These are phyloP conservation scores for Anguilla anguilla DNA, from an alignment of 2,797 vertebrate genomes.

Conservation along the genomic window DNA sequence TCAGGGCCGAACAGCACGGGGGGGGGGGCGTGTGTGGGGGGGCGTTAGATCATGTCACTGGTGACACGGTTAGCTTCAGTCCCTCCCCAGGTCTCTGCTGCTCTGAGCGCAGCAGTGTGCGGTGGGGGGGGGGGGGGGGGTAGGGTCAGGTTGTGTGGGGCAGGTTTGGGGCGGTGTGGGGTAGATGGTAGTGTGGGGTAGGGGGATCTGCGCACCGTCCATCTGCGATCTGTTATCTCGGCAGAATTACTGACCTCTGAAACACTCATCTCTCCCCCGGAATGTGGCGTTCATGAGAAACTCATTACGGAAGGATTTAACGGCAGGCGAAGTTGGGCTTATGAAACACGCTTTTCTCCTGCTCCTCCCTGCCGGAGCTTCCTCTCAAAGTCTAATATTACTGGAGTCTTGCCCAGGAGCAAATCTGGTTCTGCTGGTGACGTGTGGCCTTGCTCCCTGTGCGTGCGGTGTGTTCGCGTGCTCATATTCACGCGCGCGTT, in stretches of 20 bases:
- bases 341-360: neutral
- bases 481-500: too few relatives aligned
- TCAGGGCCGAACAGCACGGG: constrained; percentile 46
- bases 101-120: neutral
- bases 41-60: constrained; percentile 47
- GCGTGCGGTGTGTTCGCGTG: neutral
- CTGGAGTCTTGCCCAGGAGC: neutral
- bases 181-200: too few relatives aligned
- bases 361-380: neutral
- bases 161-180: too few relatives aligned
- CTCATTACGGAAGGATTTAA: too few relatives aligned
- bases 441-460: neutral
- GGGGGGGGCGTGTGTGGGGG: neutral
- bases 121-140: too few relatives aligned
- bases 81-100: neutral
- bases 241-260: neutral
- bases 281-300: too few relatives aligned
- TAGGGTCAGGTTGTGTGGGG: too few relatives aligned
- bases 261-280: neutral
- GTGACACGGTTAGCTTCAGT: constrained; percentile 27
- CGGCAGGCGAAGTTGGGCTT: too few relatives aligned
- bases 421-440: neutral
- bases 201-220: too few relatives aligned
- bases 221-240: neutral
- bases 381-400: neutral